phyloP scores from a whole-genome alignment of 2,113 vertebrate genomes.

The Lampris incognitus region DNA sequence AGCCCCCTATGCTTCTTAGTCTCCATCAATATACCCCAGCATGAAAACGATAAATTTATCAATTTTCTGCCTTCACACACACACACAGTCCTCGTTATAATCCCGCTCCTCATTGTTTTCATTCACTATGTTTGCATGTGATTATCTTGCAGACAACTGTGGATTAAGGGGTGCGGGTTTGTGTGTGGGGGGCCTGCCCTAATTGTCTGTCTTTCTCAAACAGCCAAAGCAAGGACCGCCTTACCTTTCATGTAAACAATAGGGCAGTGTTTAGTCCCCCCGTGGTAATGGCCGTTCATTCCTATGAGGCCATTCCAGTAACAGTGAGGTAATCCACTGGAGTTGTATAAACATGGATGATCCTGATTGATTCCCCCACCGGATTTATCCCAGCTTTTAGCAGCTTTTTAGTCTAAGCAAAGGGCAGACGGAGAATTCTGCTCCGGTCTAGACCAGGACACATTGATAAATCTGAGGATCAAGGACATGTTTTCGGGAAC shows the following conservation, averaged over 20 bases:
- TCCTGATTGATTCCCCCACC: conserved; percentile 72
- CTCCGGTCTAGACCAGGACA: conserved; percentile 39
- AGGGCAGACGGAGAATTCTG: conserved; percentile 54
- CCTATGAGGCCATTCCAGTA: conserved; percentile 65
- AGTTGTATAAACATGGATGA: conserved; percentile 76
- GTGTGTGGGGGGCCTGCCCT: conserved; percentile 31
- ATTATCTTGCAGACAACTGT: conserved; percentile 35
- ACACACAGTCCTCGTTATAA: conserved; percentile 14
- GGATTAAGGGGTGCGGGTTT: conserved; percentile 52
- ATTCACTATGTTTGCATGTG: conserved; percentile 48
- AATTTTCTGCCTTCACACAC: conserved; percentile 38
- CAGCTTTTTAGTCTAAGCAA: conserved; percentile 68
- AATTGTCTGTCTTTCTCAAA: conserved; percentile 63
- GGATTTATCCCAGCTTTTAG: conserved; percentile 73
- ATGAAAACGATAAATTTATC: conserved; percentile 29
- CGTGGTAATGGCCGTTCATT: conserved; percentile 65
- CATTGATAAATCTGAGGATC: conserved; percentile 43
- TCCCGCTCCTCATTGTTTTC: conserved; percentile 56
- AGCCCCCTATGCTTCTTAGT: background rate
- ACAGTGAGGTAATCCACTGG: conserved; percentile 76
- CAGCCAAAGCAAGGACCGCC: conserved; percentile 39
- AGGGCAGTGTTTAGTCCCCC: conserved; percentile 58
- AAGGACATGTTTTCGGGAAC: background rate
- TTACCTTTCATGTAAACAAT: conserved; percentile 72
- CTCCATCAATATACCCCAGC: background rate